Evolutionary conservation across 2,888 invertebrate species (phyloP), one percentile per base, ranked within the genome.

Genomic region (Notodonta ziczac): DNA sequence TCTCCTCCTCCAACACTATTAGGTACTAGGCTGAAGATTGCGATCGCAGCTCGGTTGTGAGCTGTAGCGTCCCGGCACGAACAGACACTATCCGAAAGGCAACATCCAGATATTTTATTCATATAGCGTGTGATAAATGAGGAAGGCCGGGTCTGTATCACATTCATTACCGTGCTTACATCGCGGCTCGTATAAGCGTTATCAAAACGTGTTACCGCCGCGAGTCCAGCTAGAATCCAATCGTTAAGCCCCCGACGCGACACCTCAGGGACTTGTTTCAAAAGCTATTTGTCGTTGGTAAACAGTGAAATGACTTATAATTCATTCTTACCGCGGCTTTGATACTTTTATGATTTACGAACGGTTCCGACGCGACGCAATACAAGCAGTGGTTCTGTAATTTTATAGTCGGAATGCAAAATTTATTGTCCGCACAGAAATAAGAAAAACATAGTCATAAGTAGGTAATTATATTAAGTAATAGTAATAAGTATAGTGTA

Each of bases 71-170:
- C 86, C 85, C 84, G 81, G 84, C 89, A 88, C 88, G 88, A 87
- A 84, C 80, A 85, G 82, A 80, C 84, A 81, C 85, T 87, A 88
- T 89, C 86, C 88, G 84, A 87, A 84, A 87, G 87, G 85, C 87
- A 86, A 84, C 82, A 83, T 85, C 86, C 84, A 87, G 87, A 92
- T 90, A 90, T 91, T 90, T 91, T 91, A 93, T 92, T 92, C 91
- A 91, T 90, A 90, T 88, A 86, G 82, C 81, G 74, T 81, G 84
- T 91, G 91, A 92, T 91, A 91, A 91, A 92, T 91, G 90, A 89
- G 86, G 80, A 84, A 86, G 82, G 86, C 84, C 80, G 83, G 75
- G 82, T 85, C 83, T 84, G 85, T 89, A 91, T 88, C 88, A 90
- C 90, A 92, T 93, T 91, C 87, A 93, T 91, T 92, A 93, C 86